Conservation (phyloP, 2,113 vertebrate species). For the Zosterops borbonicus region DNA sequence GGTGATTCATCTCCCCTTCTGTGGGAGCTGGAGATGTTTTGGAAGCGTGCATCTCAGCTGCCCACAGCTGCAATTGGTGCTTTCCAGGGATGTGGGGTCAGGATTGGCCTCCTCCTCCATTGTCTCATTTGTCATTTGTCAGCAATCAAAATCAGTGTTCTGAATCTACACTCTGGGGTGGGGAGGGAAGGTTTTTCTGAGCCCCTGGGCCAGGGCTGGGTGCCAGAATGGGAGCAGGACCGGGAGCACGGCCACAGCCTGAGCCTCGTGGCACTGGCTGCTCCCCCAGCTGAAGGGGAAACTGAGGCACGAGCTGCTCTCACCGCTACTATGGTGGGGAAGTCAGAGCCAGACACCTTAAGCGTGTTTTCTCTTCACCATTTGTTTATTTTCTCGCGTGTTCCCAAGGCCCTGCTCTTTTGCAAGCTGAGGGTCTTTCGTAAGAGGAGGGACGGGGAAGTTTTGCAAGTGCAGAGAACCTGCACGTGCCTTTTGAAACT, state of each 20-base stretch:
- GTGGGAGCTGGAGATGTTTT: neutral
- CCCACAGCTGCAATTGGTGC: neutral
- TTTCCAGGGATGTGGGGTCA: neutral
- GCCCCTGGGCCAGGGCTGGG: neutral
- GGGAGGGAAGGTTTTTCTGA: neutral
- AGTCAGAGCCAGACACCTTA: neutral
- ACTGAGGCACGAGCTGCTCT: neutral
- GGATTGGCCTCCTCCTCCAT: neutral
- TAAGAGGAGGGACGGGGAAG: slow-evolving; percentile 42
- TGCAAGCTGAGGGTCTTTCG: slow-evolving; percentile 22
- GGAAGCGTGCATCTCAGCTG: neutral
- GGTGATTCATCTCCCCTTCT: neutral
- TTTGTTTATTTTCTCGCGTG: neutral
- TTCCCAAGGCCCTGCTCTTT: neutral
- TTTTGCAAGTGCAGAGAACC: neutral
- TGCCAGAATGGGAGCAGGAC: neutral
- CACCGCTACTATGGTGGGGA: fast-evolving
- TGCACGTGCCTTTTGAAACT: neutral
- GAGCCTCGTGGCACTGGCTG: fast-evolving
- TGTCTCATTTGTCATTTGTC: neutral
- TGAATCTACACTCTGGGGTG: fast-evolving
- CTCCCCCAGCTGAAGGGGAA: neutral
- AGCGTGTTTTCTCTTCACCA: neutral
- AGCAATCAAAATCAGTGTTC: neutral
- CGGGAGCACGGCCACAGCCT: fast-evolving